phyloP scores from a whole-genome alignment of 2,888 invertebrate species.

The Fragum whitleyi region DNA sequence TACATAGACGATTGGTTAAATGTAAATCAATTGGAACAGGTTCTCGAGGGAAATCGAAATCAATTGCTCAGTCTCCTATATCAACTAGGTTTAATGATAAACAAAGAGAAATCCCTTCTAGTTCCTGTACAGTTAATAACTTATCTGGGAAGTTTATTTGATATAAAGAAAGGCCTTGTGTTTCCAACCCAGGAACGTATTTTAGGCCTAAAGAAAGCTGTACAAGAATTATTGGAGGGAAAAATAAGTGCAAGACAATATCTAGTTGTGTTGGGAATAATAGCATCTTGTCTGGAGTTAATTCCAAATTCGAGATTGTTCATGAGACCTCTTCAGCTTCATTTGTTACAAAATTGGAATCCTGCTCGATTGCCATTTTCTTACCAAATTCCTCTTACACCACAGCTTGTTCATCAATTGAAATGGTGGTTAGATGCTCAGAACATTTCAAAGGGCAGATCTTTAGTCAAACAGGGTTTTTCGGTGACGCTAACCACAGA shows the following conservation, averaged over 20 bases:
- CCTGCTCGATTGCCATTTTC: conserved; percentile 12
- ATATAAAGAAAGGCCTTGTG: conserved; percentile 10
- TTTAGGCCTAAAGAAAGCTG: not conserved
- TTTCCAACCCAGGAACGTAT: conserved; percentile 29
- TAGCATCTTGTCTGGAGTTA: conserved; percentile 44
- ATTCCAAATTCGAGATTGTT: conserved; percentile 35
- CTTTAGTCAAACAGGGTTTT: conserved; percentile 16
- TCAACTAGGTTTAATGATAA: conserved; percentile 50
- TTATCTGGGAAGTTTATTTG: conserved; percentile 24
- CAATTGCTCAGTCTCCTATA: conserved; percentile 27
- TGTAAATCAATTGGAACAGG: conserved; percentile 33
- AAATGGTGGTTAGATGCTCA: conserved; percentile 16
- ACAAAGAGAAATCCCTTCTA: conserved; percentile 45
- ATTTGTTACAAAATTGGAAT: conserved; percentile 34
- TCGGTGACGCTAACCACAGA: conserved; percentile 9
- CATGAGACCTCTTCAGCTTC: conserved; percentile 50
- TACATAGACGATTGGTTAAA: conserved; percentile 50
- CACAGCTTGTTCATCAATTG: not conserved
- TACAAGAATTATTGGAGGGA: conserved; percentile 3
- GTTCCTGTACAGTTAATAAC: conserved; percentile 22
- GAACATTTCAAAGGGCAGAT: conserved; percentile 27
- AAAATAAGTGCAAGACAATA: conserved; percentile 17
- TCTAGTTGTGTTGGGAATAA: conserved; percentile 38
- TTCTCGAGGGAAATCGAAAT: conserved; percentile 23
- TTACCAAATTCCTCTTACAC: not conserved